Evolutionary conservation across 2,113 vertebrate species (phyloP).

Genomic region (Mugil cephalus): DNA sequence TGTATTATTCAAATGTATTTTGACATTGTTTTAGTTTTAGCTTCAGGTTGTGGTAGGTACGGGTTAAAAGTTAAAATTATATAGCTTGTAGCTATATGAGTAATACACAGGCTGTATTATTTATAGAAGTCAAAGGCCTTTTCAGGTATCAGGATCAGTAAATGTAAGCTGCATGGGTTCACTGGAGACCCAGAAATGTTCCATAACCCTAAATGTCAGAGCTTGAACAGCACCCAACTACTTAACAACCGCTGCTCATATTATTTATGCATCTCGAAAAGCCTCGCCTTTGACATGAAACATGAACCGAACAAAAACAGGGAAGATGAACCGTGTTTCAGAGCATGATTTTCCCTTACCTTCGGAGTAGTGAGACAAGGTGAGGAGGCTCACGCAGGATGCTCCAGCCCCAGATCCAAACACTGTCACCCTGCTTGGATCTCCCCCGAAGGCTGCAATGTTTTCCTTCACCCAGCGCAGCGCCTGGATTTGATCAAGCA

Average conservation of each 20-base stretch:
- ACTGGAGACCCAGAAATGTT: conserved; percentile 36
- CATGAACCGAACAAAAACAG: neutral
- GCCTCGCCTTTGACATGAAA: neutral
- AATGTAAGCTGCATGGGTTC: conserved; percentile 22
- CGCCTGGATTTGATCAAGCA: conserved; percentile 97
- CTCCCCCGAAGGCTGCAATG: conserved; percentile 93
- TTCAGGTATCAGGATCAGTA: conserved; percentile 41
- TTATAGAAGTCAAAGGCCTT: conserved; percentile 32
- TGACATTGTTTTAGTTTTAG: neutral
- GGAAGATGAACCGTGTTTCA: neutral
- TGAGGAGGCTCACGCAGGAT: conserved; percentile 96
- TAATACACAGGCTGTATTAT: conserved; percentile 26
- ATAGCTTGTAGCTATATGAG: conserved; percentile 44
- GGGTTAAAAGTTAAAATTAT: conserved; percentile 32
- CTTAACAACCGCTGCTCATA: neutral
- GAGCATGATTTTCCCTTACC: conserved; percentile 79
- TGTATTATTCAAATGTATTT: conserved; percentile 40
- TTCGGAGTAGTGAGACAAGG: conserved; percentile 97
- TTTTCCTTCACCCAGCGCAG: conserved; percentile 98
- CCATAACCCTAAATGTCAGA: conserved; percentile 29
- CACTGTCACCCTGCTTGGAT: conserved; percentile 94
- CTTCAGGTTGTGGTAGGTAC: conserved; percentile 20
- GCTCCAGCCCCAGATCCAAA: conserved; percentile 98
- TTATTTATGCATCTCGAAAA: neutral
- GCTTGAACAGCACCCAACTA: conserved; percentile 13